Base-by-base conservation (phyloP, 1,140 invertebrate genomes). In the Augochlora pura region DNA sequence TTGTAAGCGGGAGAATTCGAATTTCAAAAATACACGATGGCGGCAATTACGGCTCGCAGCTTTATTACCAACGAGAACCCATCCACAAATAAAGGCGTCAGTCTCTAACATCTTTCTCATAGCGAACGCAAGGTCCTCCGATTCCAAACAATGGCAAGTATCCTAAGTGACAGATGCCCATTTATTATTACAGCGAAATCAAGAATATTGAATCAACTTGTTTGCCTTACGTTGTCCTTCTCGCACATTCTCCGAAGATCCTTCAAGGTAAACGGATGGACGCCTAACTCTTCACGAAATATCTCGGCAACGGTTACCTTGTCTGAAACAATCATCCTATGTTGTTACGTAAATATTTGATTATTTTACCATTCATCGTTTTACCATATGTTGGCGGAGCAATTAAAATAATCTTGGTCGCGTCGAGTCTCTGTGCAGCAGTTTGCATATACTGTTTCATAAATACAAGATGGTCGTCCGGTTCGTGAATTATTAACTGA, bases 381-480 rank as follows among this genome's bases (percentile, higher is more conserved):
- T 72, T 84, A 90, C 90, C 87, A 16, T 93, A 90, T 70, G 83
- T 86, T 10, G 90, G 87, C 2, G 93, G 91, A 21, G 89, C 87
- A 3, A 94, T 73, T 18, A 94, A 79, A 27, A 94, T 90, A 21
- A 94, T 89, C 80, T 91, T 91, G 4, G 93, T 81, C 21, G 86
- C 74, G 81, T 94, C 91, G 64, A 91, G 88, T 54, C 86, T 93
- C 77, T 87, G 86, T 18, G 88, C 85, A 6, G 93, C 93, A 67
- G 91, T 89, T 46, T 88, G 70, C 10, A 94, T 59, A 46, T 93
- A 89, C 84, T 94, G 92, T 80, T 94, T 93, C 54, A 94, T 84
- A 82, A 93, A 94, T 23, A 92, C 79, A 14, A 94, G 82, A 76
- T 93, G 94, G 85, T 94, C 93, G 1, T 89, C 82, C 0, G 94